A percentile compares a stretch with the other conserved stretches of the same genome.
phyloP scores from a whole-genome alignment of 92 coral and sea anemone species.

The Phenganax stokvisi region DNA sequence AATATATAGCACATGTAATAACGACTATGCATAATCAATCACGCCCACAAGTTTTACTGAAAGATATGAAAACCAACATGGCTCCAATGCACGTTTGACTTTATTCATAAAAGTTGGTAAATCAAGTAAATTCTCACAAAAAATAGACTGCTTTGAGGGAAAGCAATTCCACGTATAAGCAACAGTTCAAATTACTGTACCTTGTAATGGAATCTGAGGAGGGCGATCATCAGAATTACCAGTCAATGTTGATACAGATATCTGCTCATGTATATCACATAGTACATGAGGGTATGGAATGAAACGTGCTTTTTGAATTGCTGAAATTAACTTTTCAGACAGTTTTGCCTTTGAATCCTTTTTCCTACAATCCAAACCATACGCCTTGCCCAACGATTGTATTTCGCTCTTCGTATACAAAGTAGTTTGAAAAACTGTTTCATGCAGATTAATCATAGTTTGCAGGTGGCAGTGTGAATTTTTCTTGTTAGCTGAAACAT shows the following conservation, averaged over 20 bases:
- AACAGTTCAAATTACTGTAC: no score
- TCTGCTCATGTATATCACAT: background rate
- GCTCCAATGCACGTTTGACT: no score
- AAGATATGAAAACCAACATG: no score
- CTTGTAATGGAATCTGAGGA: no score
- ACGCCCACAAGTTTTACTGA: no score
- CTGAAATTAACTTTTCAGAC: slow-evolving; percentile 6
- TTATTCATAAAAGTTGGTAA: no score
- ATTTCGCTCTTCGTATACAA: slow-evolving; percentile 5
- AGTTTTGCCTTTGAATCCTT: slow-evolving; percentile 24
- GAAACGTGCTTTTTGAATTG: background rate
- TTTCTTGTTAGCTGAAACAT: background rate
- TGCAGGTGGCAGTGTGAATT: background rate
- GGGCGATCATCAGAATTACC: no score
- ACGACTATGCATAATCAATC: no score
- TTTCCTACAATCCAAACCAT: slow-evolving; percentile 32
- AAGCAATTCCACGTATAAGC: background rate
- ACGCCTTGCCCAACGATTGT: slow-evolving; percentile 34
- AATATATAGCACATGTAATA: no score
- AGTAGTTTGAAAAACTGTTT: background rate
- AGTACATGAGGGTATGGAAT: background rate
- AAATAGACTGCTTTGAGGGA: background rate
- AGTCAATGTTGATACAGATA: background rate
- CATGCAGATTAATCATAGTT: background rate
- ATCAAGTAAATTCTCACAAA: no score